These are phyloP conservation scores for Drosophila subpulchrella DNA, from an alignment of 1,140 invertebrate species.

Conservation along the genomic window DNA sequence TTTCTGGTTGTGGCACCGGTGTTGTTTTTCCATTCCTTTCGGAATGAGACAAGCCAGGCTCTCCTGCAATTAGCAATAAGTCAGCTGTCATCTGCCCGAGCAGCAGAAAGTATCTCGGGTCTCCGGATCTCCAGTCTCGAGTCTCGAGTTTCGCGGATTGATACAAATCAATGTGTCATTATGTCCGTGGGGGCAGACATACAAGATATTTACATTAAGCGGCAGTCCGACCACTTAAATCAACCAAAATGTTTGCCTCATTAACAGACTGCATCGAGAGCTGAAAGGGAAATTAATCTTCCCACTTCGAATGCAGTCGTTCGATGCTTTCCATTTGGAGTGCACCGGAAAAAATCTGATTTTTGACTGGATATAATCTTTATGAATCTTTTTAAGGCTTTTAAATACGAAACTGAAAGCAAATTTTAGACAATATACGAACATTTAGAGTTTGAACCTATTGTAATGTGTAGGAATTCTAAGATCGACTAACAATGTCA, in stretches of 20 bases:
- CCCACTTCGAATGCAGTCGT: constrained; percentile 42
- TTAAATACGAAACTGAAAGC: no score
- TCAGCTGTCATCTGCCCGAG: constrained; percentile 66
- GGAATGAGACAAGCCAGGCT: constrained; percentile 7
- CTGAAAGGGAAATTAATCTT: constrained; percentile 57
- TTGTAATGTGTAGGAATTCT: no score
- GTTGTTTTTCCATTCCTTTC: constrained; percentile 23
- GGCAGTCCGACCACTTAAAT: constrained; percentile 57
- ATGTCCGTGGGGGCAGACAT: constrained; percentile 40
- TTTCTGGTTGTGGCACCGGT: constrained; percentile 1
- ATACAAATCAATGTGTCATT: constrained; percentile 76
- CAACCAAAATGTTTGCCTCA: constrained; percentile 58
- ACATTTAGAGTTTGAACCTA: no score
- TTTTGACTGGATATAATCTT: background rate
- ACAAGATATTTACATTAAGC: constrained; percentile 82
- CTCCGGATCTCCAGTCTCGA: constrained; percentile 36
- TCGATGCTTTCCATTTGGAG: constrained; percentile 12
- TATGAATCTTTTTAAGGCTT: no score
- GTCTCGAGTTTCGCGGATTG: constrained; percentile 59
- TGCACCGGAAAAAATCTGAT: constrained; percentile 14
- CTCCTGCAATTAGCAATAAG: constrained; percentile 79
- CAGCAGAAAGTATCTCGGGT: constrained; percentile 54
- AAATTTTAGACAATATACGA: no score
- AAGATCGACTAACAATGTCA: no score
- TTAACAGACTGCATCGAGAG: constrained; percentile 50